Base-by-base conservation (phyloP, 2,888 invertebrate genomes). In the Chymomyza procnemis region DNA sequence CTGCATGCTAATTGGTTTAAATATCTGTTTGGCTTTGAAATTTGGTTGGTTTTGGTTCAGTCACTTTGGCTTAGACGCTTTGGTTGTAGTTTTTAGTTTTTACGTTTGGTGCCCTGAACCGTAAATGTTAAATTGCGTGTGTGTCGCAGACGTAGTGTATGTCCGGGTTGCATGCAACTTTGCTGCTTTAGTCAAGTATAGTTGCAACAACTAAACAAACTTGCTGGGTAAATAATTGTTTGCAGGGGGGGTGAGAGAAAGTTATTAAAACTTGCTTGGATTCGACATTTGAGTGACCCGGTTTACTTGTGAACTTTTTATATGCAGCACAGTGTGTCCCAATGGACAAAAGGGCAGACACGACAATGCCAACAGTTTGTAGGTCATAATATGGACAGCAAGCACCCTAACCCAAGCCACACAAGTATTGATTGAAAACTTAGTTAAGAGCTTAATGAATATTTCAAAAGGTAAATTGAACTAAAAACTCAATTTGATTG, bases 1-100 rank as follows among this genome's bases (percentile, higher is more conserved):
- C 22, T 14, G 48, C 80, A 75, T 78, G 87, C 74, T 86, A 83
- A 83, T 87, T 83, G 83, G 80, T 74, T 86, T 86, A 86, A 72
- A 69, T 69, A 81, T 79, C 75, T 30, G 19, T 41, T 41, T 48
- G 60, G 57, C 73, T 74, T 68, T 54, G 60, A 21, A 50, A 55
- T 30, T 63, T 16, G 41, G 26, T 34, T 64, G 47, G 48, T 56
- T 56, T 73, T 61, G 61, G 56, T 64, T 71, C 59, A 21, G n/a
- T 46, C 47, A 56, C 64, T 79, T 73, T 76, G 64, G 63, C 66
- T 76, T 69, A 69, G 61, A n/a, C 66, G 66, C 70, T 69, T 72
- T 63, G 61, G 61, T 60, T 48, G 46, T 59, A 30, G 71, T 71
- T 65, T 21, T 64, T 50, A 26, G 4, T 46, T 54, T 46, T 30